phyloP scores from a whole-genome alignment of 2,888 invertebrate species.

The Baronia brevicornis region DNA sequence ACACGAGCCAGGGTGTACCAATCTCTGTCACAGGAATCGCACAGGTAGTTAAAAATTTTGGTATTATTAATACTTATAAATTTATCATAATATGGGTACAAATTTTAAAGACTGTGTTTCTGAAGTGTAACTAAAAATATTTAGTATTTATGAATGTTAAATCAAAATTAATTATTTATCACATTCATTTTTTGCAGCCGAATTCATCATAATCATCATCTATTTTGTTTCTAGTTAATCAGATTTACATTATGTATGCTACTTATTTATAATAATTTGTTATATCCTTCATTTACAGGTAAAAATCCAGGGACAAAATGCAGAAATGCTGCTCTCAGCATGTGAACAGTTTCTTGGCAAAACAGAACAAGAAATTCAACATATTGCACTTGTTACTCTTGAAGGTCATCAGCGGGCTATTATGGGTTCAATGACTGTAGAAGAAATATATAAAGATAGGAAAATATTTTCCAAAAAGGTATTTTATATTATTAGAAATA shows the following conservation, averaged over 20 bases:
- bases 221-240: slow-evolving; percentile 1
- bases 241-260: slow-evolving; percentile 3
- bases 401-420: slow-evolving; percentile 97
- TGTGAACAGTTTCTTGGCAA: slow-evolving; percentile 97
- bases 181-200: too few species aligned
- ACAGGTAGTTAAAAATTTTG: slow-evolving; percentile 89
- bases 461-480: slow-evolving; percentile 93
- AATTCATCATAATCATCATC: too few species aligned
- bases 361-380: slow-evolving; percentile 89
- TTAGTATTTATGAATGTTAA: too few species aligned
- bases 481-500: slow-evolving; percentile 4
- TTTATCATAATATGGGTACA: too few species aligned
- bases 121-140: too few species aligned
- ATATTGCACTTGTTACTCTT: slow-evolving; percentile 92
- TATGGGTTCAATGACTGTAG: slow-evolving; percentile 98
- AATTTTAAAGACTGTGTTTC: too few species aligned
- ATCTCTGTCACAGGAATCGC: slow-evolving; percentile 98
- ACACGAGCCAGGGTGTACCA: slow-evolving; percentile 96
- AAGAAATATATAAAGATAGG: slow-evolving; percentile 96
- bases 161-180: too few species aligned
- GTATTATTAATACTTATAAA: too few species aligned
- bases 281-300: slow-evolving; percentile 69
- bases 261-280: too few species aligned
- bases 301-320: slow-evolving; percentile 91
- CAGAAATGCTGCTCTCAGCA: slow-evolving; percentile 91